phyloP scores from a whole-genome alignment of 2,113 vertebrate species.

The Ranitomeya imitator region DNA sequence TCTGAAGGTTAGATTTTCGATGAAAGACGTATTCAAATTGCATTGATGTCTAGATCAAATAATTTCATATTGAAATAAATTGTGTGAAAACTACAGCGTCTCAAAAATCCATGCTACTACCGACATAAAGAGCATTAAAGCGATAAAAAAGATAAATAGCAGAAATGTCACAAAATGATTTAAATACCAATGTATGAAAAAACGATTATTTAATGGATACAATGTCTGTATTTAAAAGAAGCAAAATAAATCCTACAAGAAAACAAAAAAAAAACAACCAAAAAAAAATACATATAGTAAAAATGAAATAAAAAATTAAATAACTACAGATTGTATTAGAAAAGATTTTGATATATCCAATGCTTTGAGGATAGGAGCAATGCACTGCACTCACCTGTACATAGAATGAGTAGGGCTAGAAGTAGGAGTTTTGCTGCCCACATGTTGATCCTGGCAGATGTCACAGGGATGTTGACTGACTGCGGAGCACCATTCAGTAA shows the following conservation, averaged over 20 bases:
- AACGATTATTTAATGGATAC: not conserved
- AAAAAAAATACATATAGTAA: no score
- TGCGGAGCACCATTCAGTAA: constrained; percentile 66
- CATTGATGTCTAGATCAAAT: not conserved
- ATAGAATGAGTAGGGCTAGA: constrained; percentile 65
- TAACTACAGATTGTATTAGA: not conserved
- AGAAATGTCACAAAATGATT: no score
- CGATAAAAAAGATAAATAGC: not conserved
- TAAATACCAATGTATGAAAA: not conserved
- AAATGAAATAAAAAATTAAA: not conserved
- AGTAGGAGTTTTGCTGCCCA: constrained; percentile 71
- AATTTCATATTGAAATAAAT: not conserved
- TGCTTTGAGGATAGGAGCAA: not conserved
- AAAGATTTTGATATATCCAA: not conserved
- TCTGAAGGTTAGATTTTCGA: not conserved
- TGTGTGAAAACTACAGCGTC: not conserved
- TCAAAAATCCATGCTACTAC: not conserved
- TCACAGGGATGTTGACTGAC: constrained; percentile 65
- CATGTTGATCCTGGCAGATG: constrained; percentile 68
- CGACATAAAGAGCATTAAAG: not conserved
- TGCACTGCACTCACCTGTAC: constrained; percentile 70
- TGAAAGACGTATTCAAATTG: not conserved
- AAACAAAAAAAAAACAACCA: not conserved
- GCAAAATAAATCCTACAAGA: not conserved
- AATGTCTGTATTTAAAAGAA: not conserved